Base-by-base conservation (phyloP, 2,797 vertebrate species). In the Chelmon rostratus region DNA sequence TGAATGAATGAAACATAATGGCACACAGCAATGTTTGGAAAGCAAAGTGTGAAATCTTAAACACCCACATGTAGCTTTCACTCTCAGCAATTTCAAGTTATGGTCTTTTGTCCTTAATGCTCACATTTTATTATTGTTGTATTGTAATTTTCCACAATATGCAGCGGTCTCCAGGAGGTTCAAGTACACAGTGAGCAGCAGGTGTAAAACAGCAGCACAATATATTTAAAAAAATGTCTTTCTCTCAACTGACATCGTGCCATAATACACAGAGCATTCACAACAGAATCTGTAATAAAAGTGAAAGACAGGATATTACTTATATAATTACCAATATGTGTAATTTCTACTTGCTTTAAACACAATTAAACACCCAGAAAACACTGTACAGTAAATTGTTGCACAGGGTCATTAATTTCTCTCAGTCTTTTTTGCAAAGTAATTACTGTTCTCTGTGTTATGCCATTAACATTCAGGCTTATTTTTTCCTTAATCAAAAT, bases 11-110 rank as follows among this genome's bases (percentile, higher is more conserved):
- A 23, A 72, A 68, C 56, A 70, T 70, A 68, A 72, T 61, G 23
- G 57, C 68, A 44, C 49, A 49, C 12, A 31, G 25, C 33, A 49
- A 15, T 2, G 2, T 68, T 71, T 58, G 28, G 28, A 31, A 31
- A 31, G 28, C 28, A 31, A 68, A 76, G 19, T 38, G 57, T 42
- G 16, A 70, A 42, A 40, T 37, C 38, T 68, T 50, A 13, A 77
- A 66, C 69, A 46, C 47, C 54, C 33, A 61, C 68, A 49, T 58
- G 47, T 47, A 49, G 13, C 50, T 46, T 76, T 79, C 37, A 44
- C 35, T 44, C 10, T 33, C 18, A 0, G 18, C 35, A 44, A 49
- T 82, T 62, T 57, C 3, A 80, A 6, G 38, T 52, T 56, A 2
- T 52, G 59, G 52, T 77, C 31, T 52, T 42, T 18, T 33, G 25